Conservation (phyloP, 1,140 invertebrate genomes). For the Leucophenga varia region DNA sequence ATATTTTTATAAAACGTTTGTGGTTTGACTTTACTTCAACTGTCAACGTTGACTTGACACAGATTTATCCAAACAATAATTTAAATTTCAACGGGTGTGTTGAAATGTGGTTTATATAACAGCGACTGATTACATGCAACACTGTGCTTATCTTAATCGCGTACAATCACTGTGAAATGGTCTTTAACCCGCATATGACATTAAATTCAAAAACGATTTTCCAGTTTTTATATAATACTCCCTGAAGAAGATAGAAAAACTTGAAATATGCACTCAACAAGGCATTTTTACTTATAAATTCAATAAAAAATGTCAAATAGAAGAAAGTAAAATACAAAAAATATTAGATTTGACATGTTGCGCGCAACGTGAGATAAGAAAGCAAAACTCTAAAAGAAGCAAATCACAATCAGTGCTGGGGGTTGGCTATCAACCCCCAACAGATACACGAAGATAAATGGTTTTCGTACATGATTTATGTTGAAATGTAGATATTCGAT, state of each 20-base stretch:
- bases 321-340: slow-evolving; percentile 10
- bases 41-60: not conserved
- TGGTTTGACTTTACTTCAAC: slow-evolving; percentile 18
- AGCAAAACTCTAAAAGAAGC: too few relatives aligned
- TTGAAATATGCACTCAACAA: not conserved
- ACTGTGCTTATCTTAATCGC: too few relatives aligned
- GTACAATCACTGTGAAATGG: too few relatives aligned
- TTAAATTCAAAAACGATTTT: too few relatives aligned
- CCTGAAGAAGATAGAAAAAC: too few relatives aligned
- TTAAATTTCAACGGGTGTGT: too few relatives aligned
- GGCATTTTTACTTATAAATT: slow-evolving; percentile 2
- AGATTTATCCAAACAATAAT: not conserved
- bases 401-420: too few relatives aligned
- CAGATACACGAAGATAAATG: slow-evolving; percentile 46
- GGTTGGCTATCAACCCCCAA: slow-evolving; percentile 27
- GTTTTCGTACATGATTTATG: slow-evolving; percentile 52
- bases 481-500: slow-evolving; percentile 34
- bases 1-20: too few relatives aligned
- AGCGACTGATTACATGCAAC: too few relatives aligned
- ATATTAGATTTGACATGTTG: slow-evolving; percentile 54
- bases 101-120: too few relatives aligned
- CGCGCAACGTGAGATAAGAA: slow-evolving; percentile 12
- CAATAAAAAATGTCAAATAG: slow-evolving; percentile 1
- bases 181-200: too few relatives aligned
- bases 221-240: too few relatives aligned